A percentile compares a stretch with the other conserved stretches of the same genome.
Evolutionary conservation across 2,113 vertebrate species (phyloP).

Genomic region (Athene noctua): DNA sequence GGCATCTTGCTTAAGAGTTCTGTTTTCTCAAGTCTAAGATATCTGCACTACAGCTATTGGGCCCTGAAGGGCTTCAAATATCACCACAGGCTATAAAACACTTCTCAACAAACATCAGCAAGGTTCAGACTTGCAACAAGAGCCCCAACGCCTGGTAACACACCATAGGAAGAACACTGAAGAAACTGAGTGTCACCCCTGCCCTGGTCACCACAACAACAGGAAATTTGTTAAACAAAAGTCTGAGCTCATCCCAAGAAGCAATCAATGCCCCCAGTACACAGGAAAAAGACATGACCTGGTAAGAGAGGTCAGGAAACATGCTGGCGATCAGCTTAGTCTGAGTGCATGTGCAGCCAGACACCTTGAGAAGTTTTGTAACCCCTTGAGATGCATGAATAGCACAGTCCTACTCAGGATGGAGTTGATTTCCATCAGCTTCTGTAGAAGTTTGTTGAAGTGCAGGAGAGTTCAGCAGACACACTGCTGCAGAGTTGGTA

Average conservation of each 20-base stretch:
- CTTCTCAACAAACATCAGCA: not conserved
- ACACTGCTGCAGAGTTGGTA: not conserved
- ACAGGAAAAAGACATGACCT: not conserved
- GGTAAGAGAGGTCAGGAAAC: not conserved
- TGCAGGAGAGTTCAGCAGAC: not conserved
- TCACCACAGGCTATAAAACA: not conserved
- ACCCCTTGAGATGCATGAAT: not conserved
- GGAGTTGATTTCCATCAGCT: not conserved
- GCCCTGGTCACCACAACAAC: not conserved
- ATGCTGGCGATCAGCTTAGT: not conserved
- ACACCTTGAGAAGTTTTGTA: not conserved
- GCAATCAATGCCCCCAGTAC: not conserved
- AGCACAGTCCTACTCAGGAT: not conserved
- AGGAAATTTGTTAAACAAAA: not conserved
- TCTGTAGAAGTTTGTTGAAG: not conserved
- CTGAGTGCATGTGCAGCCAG: not conserved
- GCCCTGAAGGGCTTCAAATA: not conserved
- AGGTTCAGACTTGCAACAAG: not conserved
- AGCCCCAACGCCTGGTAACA: not conserved
- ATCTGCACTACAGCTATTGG: not conserved
- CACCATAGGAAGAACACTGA: not conserved
- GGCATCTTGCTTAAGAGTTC: not conserved
- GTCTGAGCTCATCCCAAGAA: slow-evolving; percentile 5
- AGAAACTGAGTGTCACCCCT: not conserved
- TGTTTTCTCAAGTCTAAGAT: not conserved